Evolutionary conservation across 2,797 vertebrate genomes (phyloP).

Genomic region (Galaxias olidus): DNA sequence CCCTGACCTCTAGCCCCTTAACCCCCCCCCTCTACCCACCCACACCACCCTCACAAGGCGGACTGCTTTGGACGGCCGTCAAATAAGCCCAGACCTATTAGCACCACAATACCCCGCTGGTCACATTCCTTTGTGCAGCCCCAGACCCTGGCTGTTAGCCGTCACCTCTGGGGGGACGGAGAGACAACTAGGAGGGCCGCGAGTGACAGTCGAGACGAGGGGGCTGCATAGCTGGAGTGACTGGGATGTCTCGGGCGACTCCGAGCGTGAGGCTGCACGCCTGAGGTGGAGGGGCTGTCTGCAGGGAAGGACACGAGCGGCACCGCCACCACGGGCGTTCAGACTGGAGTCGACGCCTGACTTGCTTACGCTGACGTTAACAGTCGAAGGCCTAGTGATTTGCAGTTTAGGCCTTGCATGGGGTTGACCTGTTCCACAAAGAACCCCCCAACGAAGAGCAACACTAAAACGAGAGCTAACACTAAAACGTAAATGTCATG

Average conservation of each 20-base stretch:
- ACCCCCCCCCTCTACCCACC: too few species aligned
- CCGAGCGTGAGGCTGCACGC: conserved; percentile 34
- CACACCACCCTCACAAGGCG: conserved; percentile 46
- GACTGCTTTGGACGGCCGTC: conserved; percentile 35
- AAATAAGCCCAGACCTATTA: conserved; percentile 43
- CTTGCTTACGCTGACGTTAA: neutral
- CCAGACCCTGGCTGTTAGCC: neutral
- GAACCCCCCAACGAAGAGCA: too few species aligned
- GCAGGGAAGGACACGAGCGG: neutral
- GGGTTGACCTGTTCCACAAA: too few species aligned
- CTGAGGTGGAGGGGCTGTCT: conserved; percentile 16
- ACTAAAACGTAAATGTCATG: conserved; percentile 20
- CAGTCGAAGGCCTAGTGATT: too few species aligned
- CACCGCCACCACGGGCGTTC: conserved; percentile 23
- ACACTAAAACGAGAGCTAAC: too few species aligned
- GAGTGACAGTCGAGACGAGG: conserved; percentile 8
- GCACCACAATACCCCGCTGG: conserved; percentile 46
- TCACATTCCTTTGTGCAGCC: conserved; percentile 28
- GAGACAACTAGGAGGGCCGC: conserved; percentile 25
- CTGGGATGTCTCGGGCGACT: conserved; percentile 37
- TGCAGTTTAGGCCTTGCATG: too few species aligned
- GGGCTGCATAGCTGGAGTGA: conserved; percentile 32
- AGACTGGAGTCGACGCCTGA: conserved; percentile 37
- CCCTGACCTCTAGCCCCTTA: conserved; percentile 33
- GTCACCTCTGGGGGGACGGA: conserved; percentile 35